A percentile compares a stretch with the other conserved stretches of the same genome.
These are phyloP conservation scores for Tiliacea citrago DNA, from an alignment of 2,888 invertebrate genomes.

Conservation along the genomic window DNA sequence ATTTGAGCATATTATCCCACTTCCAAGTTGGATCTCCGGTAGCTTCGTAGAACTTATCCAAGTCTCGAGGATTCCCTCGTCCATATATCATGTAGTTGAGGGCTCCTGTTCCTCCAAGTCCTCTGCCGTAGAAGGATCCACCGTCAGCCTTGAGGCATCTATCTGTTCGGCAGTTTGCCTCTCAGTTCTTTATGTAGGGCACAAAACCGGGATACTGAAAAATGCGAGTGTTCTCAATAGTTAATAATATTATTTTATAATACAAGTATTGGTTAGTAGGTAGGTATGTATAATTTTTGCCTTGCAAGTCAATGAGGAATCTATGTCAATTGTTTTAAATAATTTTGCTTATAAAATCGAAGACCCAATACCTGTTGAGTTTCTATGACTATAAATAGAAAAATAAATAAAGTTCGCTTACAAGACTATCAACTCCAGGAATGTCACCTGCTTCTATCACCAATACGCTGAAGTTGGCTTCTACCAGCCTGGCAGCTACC, in stretches of 20 bases:
- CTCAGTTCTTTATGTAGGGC: slow-evolving; percentile 26
- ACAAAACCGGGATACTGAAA: slow-evolving; percentile 63
- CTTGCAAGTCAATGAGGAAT: background rate
- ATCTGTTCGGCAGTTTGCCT: slow-evolving; percentile 36
- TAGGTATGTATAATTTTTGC: background rate
- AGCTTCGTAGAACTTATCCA: slow-evolving; percentile 64
- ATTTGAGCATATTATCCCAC: slow-evolving; percentile 66
- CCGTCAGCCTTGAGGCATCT: slow-evolving; percentile 23
- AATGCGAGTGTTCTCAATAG: background rate
- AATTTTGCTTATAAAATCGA: no score
- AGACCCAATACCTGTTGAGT: no score
- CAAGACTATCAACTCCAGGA: slow-evolving; percentile 58
- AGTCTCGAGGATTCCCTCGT: slow-evolving; percentile 68
- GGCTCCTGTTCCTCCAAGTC: slow-evolving; percentile 73
- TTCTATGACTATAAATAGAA: background rate
- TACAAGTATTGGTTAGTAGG: no score
- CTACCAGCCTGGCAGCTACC: slow-evolving; percentile 59
- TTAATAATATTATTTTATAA: background rate
- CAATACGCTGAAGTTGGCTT: slow-evolving; percentile 54
- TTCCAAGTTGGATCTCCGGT: slow-evolving; percentile 68
- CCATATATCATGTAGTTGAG: slow-evolving; percentile 68
- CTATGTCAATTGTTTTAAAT: no score
- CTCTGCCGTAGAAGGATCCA: slow-evolving; percentile 65
- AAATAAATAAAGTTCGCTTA: slow-evolving; percentile 29
- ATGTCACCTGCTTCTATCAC: slow-evolving; percentile 67